Conservation (phyloP, 2,888 invertebrate genomes). For the Napeogenes sylphis region DNA sequence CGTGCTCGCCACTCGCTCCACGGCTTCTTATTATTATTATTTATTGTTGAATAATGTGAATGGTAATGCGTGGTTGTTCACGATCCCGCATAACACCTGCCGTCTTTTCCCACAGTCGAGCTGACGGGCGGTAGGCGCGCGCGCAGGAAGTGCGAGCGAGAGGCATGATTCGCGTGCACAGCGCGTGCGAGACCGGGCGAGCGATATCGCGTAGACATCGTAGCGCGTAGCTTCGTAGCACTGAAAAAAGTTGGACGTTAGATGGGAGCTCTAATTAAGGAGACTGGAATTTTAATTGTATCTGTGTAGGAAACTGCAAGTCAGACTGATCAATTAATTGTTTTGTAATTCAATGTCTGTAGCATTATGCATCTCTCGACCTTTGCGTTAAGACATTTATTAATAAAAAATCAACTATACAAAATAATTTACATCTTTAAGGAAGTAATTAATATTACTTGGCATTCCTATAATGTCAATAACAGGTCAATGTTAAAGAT, state of each 20-base stretch:
- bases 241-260: conserved; percentile 34
- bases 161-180: conserved; percentile 55
- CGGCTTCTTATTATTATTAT: conserved; percentile 78
- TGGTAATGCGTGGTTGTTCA: conserved; percentile 78
- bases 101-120: conserved; percentile 78
- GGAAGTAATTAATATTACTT: conserved; percentile 4
- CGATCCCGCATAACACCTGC: conserved; percentile 80
- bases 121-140: conserved; percentile 56
- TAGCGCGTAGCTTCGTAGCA: conserved; percentile 49
- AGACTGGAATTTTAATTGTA: conserved; percentile 44
- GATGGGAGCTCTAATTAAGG: conserved; percentile 10
- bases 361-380: not conserved
- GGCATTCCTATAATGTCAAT: not conserved
- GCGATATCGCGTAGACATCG: conserved; percentile 41
- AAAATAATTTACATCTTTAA: not conserved
- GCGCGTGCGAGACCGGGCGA: conserved; percentile 56
- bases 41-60: conserved; percentile 78
- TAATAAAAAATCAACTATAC: not conserved
- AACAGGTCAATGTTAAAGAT: no score
- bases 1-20: conserved; percentile 76
- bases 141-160: conserved; percentile 68
- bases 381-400: not conserved
- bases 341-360: not conserved
- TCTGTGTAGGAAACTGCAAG: conserved; percentile 13
- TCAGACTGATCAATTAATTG: conserved; percentile 30